phyloP scores from a whole-genome alignment of 2,113 vertebrate species.

The Tupaia chinensis region DNA sequence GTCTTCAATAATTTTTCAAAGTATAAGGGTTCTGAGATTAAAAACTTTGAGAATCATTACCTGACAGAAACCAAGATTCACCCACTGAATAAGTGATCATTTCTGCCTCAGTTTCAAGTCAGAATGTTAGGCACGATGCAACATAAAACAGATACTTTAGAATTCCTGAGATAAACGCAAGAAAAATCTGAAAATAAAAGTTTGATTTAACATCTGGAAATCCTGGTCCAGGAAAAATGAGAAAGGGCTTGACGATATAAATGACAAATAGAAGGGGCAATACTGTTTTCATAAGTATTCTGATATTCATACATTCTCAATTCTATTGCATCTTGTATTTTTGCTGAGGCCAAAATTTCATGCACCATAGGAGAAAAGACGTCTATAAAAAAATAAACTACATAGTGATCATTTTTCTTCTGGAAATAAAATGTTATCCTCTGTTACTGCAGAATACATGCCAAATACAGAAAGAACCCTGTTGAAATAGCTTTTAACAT shows the following conservation, averaged over 20 bases:
- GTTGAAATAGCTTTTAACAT: constrained; percentile 53
- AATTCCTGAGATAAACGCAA: constrained; percentile 63
- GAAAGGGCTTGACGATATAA: constrained; percentile 8
- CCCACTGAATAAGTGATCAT: neutral
- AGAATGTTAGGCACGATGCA: constrained; percentile 35
- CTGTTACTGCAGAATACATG: constrained; percentile 25
- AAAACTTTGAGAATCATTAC: neutral
- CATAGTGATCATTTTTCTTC: constrained; percentile 73
- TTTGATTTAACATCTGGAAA: constrained; percentile 66
- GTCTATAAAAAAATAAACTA: constrained; percentile 69
- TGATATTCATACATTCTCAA: constrained; percentile 63
- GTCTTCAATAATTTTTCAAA: neutral
- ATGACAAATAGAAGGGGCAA: constrained; percentile 8
- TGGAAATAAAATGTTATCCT: constrained; percentile 67
- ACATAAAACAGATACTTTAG: constrained; percentile 45
- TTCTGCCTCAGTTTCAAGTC: constrained; percentile 9
- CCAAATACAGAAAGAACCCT: constrained; percentile 58
- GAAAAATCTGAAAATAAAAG: constrained; percentile 49
- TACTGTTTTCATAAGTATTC: constrained; percentile 62
- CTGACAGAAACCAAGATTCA: neutral
- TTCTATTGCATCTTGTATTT: constrained; percentile 50
- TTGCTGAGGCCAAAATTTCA: constrained; percentile 56
- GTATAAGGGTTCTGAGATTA: neutral
- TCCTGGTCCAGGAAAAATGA: constrained; percentile 35
- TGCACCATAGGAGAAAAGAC: constrained; percentile 48